Evolutionary conservation across 2,888 invertebrate species (phyloP), one percentile per base, ranked within the genome.

Genomic region (Phaonia tiefii): DNA sequence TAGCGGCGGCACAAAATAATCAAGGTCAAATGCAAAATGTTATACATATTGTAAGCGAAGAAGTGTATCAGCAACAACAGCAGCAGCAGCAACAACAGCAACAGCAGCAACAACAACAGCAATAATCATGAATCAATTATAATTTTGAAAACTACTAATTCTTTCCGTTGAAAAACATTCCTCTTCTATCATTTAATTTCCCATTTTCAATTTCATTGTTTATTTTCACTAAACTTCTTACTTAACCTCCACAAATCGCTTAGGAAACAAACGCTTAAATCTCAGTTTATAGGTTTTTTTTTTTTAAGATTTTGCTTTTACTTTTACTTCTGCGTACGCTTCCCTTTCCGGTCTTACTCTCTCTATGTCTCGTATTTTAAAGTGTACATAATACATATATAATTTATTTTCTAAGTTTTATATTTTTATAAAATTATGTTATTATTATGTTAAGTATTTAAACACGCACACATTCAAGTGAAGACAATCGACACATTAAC

Each of bases 1-100:
- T 42, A n/a, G 65, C 75, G 2, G 46, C 58, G 39, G 31, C 31
- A 31, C 31, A 31, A 31, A 31, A 31, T 31, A 44, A 69, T 51
- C 75, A 70, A 63, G 74, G 72, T 49, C 82, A 74, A 66, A 72
- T 84, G 75, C 88, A 87, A 85, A 89, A 88, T 85, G 89, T 88
- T 75, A 88, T 88, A 84, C 88, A 88, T 73, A 88, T 89, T 84
- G 88, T 89, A 65, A 88, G 87, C 81, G 88, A 89, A 80, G 88
- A 89, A 77, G 86, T 89, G 56, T 88, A 81, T 75, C 79, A 79
- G 0, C 88, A 87, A 0, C 87, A 87, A 0, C 87, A 88, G 1
- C 88, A 87, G 17, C 86, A 86, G 10, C 88, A 85, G 25, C 84
- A 84, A 10, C 78, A 79, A 0, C 82, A 77, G 13, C 79, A 80